These are phyloP conservation scores for Cisticola juncidis DNA, from an alignment of 2,113 vertebrate species.

Conservation along the genomic window DNA sequence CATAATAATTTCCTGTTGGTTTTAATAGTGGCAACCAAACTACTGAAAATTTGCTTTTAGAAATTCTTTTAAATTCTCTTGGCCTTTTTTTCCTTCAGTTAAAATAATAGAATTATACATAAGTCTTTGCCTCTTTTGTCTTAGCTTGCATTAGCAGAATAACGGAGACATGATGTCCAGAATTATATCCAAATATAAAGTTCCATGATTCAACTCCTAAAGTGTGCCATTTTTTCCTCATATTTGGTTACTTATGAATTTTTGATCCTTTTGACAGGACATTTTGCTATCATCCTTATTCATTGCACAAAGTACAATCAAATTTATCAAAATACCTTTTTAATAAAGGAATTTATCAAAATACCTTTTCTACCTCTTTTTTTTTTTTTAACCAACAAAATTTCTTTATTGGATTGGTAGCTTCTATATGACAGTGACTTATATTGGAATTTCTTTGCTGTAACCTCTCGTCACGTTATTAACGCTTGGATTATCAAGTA, in stretches of 20 bases:
- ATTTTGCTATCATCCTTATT: not conserved
- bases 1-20: not conserved
- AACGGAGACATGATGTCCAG: not conserved
- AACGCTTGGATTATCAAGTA: not conserved
- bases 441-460: not conserved
- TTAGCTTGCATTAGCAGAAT: not conserved
- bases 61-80: not conserved
- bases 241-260: not conserved
- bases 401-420: not conserved
- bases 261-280: not conserved
- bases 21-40: not conserved
- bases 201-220: not conserved
- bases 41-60: not conserved
- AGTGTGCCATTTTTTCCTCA: not conserved
- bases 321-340: not conserved
- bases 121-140: not conserved
- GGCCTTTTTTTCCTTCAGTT: not conserved
- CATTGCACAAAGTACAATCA: not conserved
- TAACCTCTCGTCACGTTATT: not conserved
- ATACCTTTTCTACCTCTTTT: not conserved
- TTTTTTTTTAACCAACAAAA: not conserved
- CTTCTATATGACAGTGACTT: not conserved
- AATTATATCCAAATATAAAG: not conserved
- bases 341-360: not conserved
- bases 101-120: not conserved